Percentiles rank a stretch among this genome's conserved stretches.
Conservation (phyloP, 2,797 vertebrate species). For the Sebastes umbrosus region DNA sequence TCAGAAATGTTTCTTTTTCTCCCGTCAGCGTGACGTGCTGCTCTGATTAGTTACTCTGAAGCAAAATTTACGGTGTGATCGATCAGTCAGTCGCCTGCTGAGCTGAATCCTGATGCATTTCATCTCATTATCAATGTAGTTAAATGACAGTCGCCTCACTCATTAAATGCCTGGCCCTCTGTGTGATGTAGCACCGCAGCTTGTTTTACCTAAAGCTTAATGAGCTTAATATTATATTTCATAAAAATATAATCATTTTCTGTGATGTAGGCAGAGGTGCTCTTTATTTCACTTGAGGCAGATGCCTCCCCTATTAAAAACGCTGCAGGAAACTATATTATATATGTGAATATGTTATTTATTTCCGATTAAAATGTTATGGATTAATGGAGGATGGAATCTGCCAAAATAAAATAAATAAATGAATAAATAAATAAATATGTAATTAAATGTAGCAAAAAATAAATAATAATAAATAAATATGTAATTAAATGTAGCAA, state of each 20-base stretch:
- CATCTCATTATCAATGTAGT: not conserved
- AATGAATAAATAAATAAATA: too few relatives aligned
- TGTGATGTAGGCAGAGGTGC: not conserved
- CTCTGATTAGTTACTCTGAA: not conserved
- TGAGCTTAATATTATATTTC: not conserved
- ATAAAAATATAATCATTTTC: not conserved
- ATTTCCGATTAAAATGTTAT: not conserved
- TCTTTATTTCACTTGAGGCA: not conserved
- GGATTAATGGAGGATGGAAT: accelerated
- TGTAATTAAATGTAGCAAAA: too few relatives aligned
- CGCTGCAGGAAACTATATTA: not conserved
- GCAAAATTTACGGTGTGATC: not conserved
- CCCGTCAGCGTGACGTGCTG: not conserved
- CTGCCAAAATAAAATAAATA: too few relatives aligned
- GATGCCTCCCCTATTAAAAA: not conserved
- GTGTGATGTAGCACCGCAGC: not conserved
- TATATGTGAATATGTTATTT: not conserved
- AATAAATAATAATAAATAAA: too few relatives aligned
- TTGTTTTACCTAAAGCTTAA: not conserved
- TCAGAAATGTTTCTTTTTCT: not conserved
- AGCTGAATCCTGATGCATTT: not conserved
- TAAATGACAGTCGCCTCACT: not conserved
- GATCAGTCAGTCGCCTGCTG: not conserved
- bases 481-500: too few relatives aligned
- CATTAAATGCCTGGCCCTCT: not conserved